Evolutionary conservation across 2,113 vertebrate genomes (phyloP).

Genomic region (Halichoerus grypus): DNA sequence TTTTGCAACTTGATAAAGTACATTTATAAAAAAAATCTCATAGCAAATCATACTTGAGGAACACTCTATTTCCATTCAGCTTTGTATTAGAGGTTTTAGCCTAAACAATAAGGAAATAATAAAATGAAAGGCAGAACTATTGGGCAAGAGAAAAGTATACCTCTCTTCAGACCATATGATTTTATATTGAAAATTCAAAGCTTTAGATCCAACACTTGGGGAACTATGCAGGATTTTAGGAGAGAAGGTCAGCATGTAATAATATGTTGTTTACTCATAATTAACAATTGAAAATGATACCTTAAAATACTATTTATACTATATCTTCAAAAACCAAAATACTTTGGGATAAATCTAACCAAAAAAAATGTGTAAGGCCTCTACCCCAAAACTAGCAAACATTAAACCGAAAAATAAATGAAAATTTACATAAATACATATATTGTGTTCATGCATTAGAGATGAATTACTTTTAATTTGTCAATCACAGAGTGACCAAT

Average conservation of each 20-base stretch:
- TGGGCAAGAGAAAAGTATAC: not conserved
- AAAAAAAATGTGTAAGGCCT: not conserved
- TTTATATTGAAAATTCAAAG: not conserved
- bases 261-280: not conserved
- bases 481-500: not conserved
- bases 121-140: not conserved
- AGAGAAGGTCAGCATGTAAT: not conserved
- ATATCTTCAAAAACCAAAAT: not conserved
- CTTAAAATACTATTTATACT: not conserved
- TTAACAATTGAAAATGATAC: not conserved
- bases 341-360: not conserved
- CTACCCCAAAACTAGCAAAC: not conserved
- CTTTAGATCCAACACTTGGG: not conserved
- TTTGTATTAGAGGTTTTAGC: not conserved
- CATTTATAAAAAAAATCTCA: not conserved
- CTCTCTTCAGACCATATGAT: not conserved
- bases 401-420: not conserved
- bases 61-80: not conserved
- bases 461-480: not conserved
- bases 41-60: not conserved
- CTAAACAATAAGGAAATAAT: not conserved
- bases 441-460: not conserved
- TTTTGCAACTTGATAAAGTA: not conserved
- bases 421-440: not conserved
- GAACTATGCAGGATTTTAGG: not conserved